These are phyloP conservation scores for Rapana venosa DNA, from an alignment of 2,888 invertebrate species.

Conservation along the genomic window DNA sequence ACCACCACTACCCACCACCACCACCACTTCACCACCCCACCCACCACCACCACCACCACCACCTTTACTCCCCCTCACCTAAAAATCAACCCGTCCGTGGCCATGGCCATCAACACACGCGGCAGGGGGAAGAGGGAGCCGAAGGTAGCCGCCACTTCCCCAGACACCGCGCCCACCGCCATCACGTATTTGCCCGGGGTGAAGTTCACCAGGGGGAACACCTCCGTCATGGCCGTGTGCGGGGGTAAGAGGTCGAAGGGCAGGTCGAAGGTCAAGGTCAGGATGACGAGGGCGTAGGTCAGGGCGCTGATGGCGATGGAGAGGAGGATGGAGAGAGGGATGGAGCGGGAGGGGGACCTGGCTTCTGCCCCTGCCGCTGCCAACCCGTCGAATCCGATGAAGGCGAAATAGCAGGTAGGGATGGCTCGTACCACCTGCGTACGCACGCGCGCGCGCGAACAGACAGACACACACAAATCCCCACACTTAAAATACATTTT, in stretches of 20 bases:
- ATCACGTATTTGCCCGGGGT: conserved; percentile 83
- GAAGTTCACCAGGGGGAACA: conserved; percentile 73
- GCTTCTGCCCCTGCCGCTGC: conserved; percentile 95
- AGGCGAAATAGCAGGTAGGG: conserved; percentile 97
- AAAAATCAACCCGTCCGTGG: conserved; percentile 80
- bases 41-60: too few relatives aligned
- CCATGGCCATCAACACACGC: conserved; percentile 81
- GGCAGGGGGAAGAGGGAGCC: conserved; percentile 89
- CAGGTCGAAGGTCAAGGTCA: conserved; percentile 60
- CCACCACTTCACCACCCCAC: too few relatives aligned
- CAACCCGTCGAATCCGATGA: conserved; percentile 97
- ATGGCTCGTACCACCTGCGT: conserved; percentile 86
- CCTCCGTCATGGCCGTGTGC: conserved; percentile 88
- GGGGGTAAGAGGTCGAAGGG: conserved; percentile 47
- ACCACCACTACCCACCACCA: too few relatives aligned
- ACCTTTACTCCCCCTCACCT: conserved; percentile 30
- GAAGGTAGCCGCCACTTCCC: conserved; percentile 84
- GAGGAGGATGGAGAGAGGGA: conserved; percentile 92
- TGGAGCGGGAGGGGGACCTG: conserved; percentile 90
- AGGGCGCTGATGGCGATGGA: conserved; percentile 91
- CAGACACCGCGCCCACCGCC: conserved; percentile 94
- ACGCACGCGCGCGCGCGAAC: background rate
- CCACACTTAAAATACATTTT: background rate
- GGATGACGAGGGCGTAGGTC: conserved; percentile 86
- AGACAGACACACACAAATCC: background rate